Evolutionary conservation across 2,113 vertebrate genomes (phyloP), one percentile per base, ranked within the genome.

Genomic region (Gnathonemus echidnorhynchus): DNA sequence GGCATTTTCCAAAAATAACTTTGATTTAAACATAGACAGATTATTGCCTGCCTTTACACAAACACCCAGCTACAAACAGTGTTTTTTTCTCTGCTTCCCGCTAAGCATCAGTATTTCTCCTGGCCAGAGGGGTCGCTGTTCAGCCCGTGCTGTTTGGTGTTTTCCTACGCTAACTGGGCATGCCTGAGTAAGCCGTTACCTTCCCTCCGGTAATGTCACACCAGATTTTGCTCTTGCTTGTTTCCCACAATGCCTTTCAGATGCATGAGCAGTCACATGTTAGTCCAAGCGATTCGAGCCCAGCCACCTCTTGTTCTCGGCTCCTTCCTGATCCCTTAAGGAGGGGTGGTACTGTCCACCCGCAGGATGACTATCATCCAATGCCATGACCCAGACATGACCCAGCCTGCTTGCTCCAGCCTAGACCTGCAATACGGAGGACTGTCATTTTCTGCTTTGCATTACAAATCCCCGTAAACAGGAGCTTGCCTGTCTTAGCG

Each of bases 401-500:
- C 31, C 48, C 89, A 24, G 84, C 24, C 17, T 74, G n/a, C 53
- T 27, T 49, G 1, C 56, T 19, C 1, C 45, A 50, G 46, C 35
- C 45, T 35, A 35, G 42, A 77, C 86, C 48, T 66, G 31, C 83
- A 13, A 39, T 90, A 58, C n/a, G 48, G 42, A 49, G 86, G 70
- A 21, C 74, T 35, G 80, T 52, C 77, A 88, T 84, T 39, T 70
- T 27, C 53, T 21, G 21, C 45, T 46, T 56, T 45, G 39, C 50
- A 53, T 84, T 53, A 83, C 56, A 62, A 90, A 88, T 88, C 86
- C 46, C 49, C 1, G 56, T 58, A 35, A 62, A 87, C 42, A 74
- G 31, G 48, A 77, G 62, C 1, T n/a, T 35, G 46, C 48, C n/a
- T 77, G 52, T 74, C 52, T 77, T 74, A 77, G 85, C 46, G 85